Evolutionary conservation across 2,113 vertebrate genomes (phyloP).

Genomic region (Mustela nigripes): DNA sequence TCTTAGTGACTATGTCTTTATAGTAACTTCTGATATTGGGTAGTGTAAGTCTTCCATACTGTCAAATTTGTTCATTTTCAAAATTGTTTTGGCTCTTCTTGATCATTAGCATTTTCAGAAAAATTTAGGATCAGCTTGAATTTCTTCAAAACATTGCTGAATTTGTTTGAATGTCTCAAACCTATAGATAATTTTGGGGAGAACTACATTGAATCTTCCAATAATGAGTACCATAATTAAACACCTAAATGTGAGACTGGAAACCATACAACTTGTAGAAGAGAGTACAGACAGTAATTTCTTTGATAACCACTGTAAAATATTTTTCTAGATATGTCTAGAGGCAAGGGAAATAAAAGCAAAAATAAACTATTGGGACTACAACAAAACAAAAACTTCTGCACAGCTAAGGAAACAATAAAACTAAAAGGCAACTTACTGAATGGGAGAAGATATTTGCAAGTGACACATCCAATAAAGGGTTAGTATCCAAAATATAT

Average conservation of each 20-base stretch:
- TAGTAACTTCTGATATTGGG: not conserved
- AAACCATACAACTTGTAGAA: not conserved
- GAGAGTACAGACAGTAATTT: not conserved
- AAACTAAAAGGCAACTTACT: too few species aligned
- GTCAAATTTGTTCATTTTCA: not conserved
- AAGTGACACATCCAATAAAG: not conserved
- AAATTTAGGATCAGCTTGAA: not conserved
- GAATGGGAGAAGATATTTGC: too few species aligned
- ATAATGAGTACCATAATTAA: not conserved
- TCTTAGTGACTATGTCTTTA: not conserved
- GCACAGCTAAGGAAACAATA: too few species aligned
- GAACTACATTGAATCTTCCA: not conserved
- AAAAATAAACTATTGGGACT: not conserved
- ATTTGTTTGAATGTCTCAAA: not conserved
- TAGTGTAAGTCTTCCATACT: not conserved
- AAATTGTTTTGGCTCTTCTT: not conserved
- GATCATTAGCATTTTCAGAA: not conserved
- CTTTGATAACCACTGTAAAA: not conserved
- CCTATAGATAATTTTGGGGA: not conserved
- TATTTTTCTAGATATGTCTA: not conserved
- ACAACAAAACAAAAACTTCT: not conserved
- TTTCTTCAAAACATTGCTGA: not conserved
- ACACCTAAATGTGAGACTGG: not conserved
- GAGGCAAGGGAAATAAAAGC: not conserved
- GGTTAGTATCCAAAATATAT: not conserved